Evolutionary conservation across 1,140 invertebrate genomes (phyloP), one percentile per base, ranked within the genome.

Genomic region (Sipha flava): DNA sequence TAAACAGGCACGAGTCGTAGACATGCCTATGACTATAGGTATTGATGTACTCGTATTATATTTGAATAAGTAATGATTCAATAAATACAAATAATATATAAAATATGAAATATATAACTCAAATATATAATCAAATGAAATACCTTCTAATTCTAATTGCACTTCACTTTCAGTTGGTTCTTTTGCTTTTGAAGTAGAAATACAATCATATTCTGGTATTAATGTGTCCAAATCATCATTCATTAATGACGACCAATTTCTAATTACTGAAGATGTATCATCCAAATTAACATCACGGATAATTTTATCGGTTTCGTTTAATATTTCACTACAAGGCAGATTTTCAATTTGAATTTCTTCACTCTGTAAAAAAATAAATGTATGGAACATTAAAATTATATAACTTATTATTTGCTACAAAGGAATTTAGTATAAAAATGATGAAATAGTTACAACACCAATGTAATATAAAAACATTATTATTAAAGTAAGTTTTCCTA

Each of bases 81-180:
- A n/a, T n/a, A n/a, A n/a, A n/a, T n/a, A n/a, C n/a, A n/a, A n/a
- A n/a, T n/a, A n/a, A n/a, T n/a, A n/a, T n/a, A n/a, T n/a, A n/a
- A n/a, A n/a, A 66, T 3, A 26, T 43, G 7, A 43, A 43, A 43
- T 6, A 26, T 23, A 43, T n/a, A 16, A 66, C 26, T 43, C 18
- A 16, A 40, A 16, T 0, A 43, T 37, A 34, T 1, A 34, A 64
- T 37, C 12, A 4, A 29, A n/a, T n/a, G 29, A n/a, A n/a, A 37
- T 77, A 77, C 73, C 73, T 77, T 77, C 73, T 4, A 77, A 77
- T 23, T 77, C 73, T 18, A 77, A 18, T 29, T 77, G 49, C 0
- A 77, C 21, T 57, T 77, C 49, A 43, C 49, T 77, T 31, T 54
- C 49, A 37, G 26, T 37, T 57, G 26, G 49, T 57, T 57, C 73